Evolutionary conservation across 1,140 invertebrate species (phyloP).

Genomic region (Diorhabda carinulata): DNA sequence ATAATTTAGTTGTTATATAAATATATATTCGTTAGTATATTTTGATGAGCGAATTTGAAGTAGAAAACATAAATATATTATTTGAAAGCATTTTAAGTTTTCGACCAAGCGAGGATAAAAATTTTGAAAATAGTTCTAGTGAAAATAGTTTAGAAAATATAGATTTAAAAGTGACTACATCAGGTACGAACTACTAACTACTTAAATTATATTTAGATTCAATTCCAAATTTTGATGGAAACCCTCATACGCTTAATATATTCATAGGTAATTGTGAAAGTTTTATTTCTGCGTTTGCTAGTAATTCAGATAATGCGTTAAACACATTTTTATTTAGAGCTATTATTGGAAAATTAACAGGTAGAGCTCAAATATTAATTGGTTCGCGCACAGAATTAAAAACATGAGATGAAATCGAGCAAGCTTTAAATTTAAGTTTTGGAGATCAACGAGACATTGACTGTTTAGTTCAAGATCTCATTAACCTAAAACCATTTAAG

Average conservation of each 20-base stretch:
- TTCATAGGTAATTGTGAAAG: constrained; percentile 24
- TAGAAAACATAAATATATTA: too few species aligned
- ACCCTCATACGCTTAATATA: constrained; percentile 23
- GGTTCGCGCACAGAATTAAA: constrained; percentile 28
- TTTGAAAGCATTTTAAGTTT: too few species aligned
- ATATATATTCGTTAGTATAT: too few species aligned
- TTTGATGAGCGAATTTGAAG: too few species aligned
- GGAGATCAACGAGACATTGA: constrained; percentile 30
- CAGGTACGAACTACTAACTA: constrained; percentile 18
- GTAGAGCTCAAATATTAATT: constrained; percentile 27
- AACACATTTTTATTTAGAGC: constrained; percentile 22
- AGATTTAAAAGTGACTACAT: background rate
- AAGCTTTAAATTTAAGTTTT: constrained; percentile 25
- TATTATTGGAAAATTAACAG: constrained; percentile 28
- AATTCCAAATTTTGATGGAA: constrained; percentile 23
- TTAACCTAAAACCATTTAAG: constrained; percentile 27
- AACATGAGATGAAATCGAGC: constrained; percentile 25
- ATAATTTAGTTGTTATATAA: too few species aligned
- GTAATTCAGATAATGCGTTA: constrained; percentile 8
- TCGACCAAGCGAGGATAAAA: too few species aligned
- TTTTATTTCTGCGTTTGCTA: constrained; percentile 13
- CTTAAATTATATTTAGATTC: constrained; percentile 25
- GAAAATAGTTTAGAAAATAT: too few species aligned
- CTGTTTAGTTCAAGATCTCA: constrained; percentile 31
- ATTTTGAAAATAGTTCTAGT: too few species aligned